Percentiles rank a stretch among this genome's conserved stretches.
Conservation (phyloP, 2,113 vertebrate species). For the Chloropsis hardwickii region DNA sequence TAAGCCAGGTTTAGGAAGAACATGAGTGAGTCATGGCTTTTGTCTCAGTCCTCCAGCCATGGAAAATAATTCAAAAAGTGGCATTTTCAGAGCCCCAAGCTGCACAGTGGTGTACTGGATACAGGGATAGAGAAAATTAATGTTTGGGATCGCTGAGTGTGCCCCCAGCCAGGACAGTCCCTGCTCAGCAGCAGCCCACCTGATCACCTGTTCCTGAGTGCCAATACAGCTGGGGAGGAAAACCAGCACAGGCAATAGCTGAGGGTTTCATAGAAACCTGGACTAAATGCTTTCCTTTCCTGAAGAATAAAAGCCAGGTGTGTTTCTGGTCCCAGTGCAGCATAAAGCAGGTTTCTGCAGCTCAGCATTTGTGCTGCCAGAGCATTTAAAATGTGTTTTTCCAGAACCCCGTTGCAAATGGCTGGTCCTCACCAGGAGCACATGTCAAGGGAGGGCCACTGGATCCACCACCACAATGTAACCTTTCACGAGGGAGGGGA, state of each 20-base stretch:
- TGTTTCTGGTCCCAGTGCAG: fast-evolving
- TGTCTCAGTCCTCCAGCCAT: neutral
- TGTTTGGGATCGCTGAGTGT: fast-evolving
- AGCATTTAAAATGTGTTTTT: neutral
- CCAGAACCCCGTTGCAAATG: fast-evolving
- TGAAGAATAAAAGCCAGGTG: neutral
- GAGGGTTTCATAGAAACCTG: neutral
- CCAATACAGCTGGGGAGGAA: fast-evolving
- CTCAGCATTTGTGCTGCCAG: fast-evolving
- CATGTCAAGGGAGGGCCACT: fast-evolving
- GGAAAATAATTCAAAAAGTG: neutral
- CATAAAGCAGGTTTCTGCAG: neutral
- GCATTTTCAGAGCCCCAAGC: neutral
- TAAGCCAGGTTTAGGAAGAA: neutral
- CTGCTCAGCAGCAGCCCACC: fast-evolving
- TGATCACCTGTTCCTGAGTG: fast-evolving
- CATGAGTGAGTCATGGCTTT: neutral
- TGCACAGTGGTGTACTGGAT: neutral
- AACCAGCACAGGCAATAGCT: neutral
- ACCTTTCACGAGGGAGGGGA: neutral
- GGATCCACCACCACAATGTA: fast-evolving
- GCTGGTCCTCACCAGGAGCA: neutral
- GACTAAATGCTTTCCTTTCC: neutral
- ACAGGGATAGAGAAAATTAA: neutral
- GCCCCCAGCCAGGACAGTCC: neutral